Evolutionary conservation across 1,140 invertebrate species (phyloP).

Genomic region (Olivierus martensii): DNA sequence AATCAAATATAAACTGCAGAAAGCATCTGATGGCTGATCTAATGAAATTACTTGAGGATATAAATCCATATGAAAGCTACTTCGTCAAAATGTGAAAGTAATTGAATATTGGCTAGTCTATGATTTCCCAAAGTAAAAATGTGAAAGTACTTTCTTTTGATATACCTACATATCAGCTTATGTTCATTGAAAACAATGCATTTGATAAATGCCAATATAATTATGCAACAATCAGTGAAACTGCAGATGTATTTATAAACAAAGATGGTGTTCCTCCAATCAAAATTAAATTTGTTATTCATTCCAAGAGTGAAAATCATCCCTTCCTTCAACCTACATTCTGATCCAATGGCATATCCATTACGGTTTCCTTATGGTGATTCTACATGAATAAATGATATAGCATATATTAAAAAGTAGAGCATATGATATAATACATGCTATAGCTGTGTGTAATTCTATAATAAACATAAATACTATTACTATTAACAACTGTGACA

Average conservation of each 20-base stretch:
- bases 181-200: too few species aligned
- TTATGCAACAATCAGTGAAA: neutral
- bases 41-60: too few species aligned
- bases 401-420: too few species aligned
- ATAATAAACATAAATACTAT: neutral
- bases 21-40: too few species aligned
- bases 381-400: constrained; percentile 8
- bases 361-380: constrained; percentile 18
- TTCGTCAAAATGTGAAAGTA: too few species aligned
- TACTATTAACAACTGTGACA: neutral
- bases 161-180: too few species aligned
- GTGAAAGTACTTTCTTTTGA: too few species aligned
- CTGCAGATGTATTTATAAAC: neutral
- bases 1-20: too few species aligned
- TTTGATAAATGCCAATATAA: too few species aligned
- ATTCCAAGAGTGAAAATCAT: neutral
- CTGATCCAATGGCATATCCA: constrained; percentile 17
- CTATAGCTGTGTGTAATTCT: neutral
- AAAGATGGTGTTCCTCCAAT: constrained; percentile 1
- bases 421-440: neutral
- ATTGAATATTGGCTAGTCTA: too few species aligned
- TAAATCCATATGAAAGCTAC: too few species aligned
- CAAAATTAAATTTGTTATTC: neutral
- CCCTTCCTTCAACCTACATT: neutral
- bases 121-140: too few species aligned